phyloP scores from a whole-genome alignment of 2,797 vertebrate genomes.

The Eidolon dupreanum region DNA sequence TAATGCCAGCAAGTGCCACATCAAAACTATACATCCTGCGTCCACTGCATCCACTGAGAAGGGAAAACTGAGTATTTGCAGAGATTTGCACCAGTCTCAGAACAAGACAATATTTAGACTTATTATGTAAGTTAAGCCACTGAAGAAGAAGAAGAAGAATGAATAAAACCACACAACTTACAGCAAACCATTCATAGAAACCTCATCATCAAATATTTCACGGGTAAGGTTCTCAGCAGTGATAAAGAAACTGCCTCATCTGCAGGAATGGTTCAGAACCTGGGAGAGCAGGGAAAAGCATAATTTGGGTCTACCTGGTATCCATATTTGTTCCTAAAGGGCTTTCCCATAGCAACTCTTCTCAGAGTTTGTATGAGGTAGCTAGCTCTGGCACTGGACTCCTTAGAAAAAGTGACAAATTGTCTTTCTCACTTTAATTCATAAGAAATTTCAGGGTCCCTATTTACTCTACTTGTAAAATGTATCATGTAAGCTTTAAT shows the following conservation, averaged over 20 bases:
- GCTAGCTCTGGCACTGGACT: not conserved
- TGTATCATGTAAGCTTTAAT: not conserved
- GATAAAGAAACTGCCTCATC: not conserved
- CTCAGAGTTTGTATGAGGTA: not conserved
- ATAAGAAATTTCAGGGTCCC: not conserved
- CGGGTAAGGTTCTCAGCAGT: not conserved
- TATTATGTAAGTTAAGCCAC: not conserved
- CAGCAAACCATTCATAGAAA: not conserved
- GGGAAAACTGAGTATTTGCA: not conserved
- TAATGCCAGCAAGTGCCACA: not conserved
- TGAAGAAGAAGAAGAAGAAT: not conserved
- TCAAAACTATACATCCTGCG: not conserved
- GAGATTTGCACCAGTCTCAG: not conserved
- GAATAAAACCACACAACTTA: not conserved
- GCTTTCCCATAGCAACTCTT: not conserved
- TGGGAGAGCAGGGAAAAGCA: not conserved
- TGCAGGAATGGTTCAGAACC: not conserved
- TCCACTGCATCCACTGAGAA: not conserved
- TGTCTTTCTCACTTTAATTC: not conserved
- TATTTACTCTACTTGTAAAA: not conserved
- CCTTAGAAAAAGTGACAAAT: not conserved
- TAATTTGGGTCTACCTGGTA: not conserved
- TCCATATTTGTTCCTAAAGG: not conserved
- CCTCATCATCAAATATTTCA: not conserved
- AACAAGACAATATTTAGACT: not conserved